Evolutionary conservation across 1,140 invertebrate species (phyloP), one percentile per base, ranked within the genome.

Genomic region (Drosophila mauritiana): DNA sequence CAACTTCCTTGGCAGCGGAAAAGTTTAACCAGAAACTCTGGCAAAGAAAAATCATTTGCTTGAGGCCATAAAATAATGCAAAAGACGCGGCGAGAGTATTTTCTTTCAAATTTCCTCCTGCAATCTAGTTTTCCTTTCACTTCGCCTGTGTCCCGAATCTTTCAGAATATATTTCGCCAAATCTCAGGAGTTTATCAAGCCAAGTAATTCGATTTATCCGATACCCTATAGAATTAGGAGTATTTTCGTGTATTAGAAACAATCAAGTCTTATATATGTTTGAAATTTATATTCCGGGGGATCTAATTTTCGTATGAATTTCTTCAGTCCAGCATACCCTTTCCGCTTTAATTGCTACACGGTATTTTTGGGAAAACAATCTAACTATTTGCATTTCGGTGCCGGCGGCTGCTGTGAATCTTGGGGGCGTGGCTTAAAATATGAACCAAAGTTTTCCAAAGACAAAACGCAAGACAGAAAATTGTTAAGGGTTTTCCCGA

Each of bases 1-100:
- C 45, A 59, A 63, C 34, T 58, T 72, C 40, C 67, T 31, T 59
- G 45, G 49, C 56, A 59, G 57, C 54, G 51, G 45, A 68, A 81
- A 84, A 84, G 54, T 85, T 84, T 77, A 81, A 54, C 67, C 63
- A 77, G 80, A 84, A 72, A 81, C 59, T 85, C 70, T 69, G 56
- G 37, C 57, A 76, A 81, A 76, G 63, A 61, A 81, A 85, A 86
- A 85, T 85, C 86, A 81, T 85, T 85, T 67, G 82, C 82, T 82
- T 78, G 51, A 67, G 83, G 81, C 78, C 74, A 86, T 86, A 86
- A 85, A 85, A 86, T 78, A 84, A 86, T 83, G 80, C 81, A 34
- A 85, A 75, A 84, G 63, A 81, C 62, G 54, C 34, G 68, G 4
- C 15, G 13, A 13, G 25, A n/a, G 37, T n/a, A 25, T 31, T 36